These are phyloP conservation scores for Lobophora halterata DNA, from an alignment of 2,888 invertebrate genomes.

Conservation along the genomic window DNA sequence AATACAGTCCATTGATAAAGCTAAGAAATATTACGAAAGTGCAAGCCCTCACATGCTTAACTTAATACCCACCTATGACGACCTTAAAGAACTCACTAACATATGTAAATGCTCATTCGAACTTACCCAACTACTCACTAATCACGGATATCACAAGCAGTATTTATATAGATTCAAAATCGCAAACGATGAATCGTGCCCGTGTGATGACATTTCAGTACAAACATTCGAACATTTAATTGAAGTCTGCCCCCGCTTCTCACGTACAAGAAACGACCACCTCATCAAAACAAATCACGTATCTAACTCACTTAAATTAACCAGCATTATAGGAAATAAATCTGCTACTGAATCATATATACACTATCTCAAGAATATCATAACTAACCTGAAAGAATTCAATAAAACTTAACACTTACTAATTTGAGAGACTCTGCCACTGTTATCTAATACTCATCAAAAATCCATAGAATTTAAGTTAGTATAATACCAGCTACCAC, in stretches of 20 bases:
- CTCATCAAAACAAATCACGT: constrained; percentile 20
- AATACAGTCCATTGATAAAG: too few relatives aligned
- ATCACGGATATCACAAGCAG: constrained; percentile 1
- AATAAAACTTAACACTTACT: too few relatives aligned
- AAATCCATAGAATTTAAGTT: too few relatives aligned
- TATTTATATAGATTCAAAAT: constrained; percentile 2
- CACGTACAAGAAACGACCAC: background rate
- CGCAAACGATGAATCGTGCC: background rate
- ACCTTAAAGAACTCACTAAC: background rate
- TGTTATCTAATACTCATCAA: too few relatives aligned
- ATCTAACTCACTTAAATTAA: constrained; percentile 23
- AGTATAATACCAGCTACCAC: too few relatives aligned
- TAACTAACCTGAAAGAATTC: constrained; percentile 7
- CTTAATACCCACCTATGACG: background rate
- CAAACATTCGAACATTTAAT: background rate
- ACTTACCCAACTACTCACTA: constrained; percentile 2
- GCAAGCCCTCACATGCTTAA: background rate
- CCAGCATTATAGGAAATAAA: background rate
- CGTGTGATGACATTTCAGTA: background rate
- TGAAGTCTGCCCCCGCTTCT: background rate
- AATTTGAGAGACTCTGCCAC: too few relatives aligned
- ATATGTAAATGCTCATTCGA: background rate
- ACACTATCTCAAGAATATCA: constrained; percentile 4
- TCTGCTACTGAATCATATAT: background rate
- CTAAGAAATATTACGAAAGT: too few relatives aligned